A percentile compares a stretch with the other conserved stretches of the same genome.
phyloP scores from a whole-genome alignment of 2,797 vertebrate genomes.

The Percopsis omiscomaycus region DNA sequence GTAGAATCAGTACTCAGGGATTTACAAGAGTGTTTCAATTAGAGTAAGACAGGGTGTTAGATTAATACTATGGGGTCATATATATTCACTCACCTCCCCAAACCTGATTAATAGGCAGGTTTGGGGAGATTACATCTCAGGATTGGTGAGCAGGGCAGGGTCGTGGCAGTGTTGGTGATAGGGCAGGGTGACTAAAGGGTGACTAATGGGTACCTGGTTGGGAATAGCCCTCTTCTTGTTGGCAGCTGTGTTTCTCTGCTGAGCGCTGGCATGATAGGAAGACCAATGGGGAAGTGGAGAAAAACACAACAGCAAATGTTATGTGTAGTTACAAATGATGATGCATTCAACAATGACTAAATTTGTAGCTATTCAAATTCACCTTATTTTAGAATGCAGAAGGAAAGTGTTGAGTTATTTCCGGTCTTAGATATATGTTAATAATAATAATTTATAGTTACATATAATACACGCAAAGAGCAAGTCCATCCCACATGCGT shows the following conservation, averaged over 20 bases:
- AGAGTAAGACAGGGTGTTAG: conserved; percentile 16
- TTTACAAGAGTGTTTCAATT: conserved; percentile 17
- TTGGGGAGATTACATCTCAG: conserved; percentile 21
- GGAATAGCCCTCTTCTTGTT: conserved; percentile 95
- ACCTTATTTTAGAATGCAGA: too few species aligned
- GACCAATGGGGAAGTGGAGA: conserved; percentile 20
- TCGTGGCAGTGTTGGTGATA: neutral
- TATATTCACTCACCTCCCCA: too few species aligned
- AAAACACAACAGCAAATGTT: neutral
- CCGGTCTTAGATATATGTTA: too few species aligned
- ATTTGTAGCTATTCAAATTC: too few species aligned
- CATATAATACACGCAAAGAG: too few species aligned
- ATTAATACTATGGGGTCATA: conserved; percentile 24
- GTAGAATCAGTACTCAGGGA: conserved; percentile 9
- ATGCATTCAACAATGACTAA: too few species aligned
- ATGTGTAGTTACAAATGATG: too few species aligned
- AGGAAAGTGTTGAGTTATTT: too few species aligned
- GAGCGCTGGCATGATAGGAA: conserved; percentile 79
- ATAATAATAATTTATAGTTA: too few species aligned
- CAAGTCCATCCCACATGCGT: too few species aligned
- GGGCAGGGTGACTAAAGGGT: neutral
- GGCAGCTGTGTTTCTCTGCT: conserved; percentile 88
- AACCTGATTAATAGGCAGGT: neutral
- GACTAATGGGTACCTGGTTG: conserved; percentile 85
- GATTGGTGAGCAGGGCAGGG: conserved; percentile 32